phyloP scores from a whole-genome alignment of 2,113 vertebrate species.

The Crotalus tigris region DNA sequence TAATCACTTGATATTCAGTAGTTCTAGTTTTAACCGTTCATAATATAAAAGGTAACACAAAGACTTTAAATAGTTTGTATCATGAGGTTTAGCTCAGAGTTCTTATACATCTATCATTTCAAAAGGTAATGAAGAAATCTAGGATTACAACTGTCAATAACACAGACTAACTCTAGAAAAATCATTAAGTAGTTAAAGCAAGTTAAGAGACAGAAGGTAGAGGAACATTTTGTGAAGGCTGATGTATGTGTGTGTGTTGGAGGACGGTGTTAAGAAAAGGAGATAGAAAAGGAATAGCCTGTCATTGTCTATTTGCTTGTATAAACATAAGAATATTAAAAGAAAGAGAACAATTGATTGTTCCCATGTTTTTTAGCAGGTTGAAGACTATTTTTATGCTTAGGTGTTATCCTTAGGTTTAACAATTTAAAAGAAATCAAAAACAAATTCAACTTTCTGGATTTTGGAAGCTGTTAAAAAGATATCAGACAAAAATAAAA shows the following conservation, averaged over 20 bases:
- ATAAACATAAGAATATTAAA: neutral
- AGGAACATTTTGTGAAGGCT: neutral
- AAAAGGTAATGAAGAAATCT: neutral
- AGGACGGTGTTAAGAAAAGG: neutral
- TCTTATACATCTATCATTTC: neutral
- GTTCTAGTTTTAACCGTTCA: neutral
- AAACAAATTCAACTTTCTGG: neutral
- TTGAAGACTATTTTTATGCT: neutral
- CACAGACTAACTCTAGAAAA: neutral
- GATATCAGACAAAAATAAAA: neutral
- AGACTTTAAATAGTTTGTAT: too few relatives aligned
- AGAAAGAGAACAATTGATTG: neutral
- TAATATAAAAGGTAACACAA: neutral
- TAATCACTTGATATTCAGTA: neutral
- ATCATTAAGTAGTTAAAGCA: neutral
- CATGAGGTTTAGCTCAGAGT: neutral
- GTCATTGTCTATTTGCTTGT: neutral
- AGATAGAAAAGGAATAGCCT: neutral
- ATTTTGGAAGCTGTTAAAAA: neutral
- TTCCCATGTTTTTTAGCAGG: neutral
- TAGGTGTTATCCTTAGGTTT: neutral
- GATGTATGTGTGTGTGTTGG: neutral
- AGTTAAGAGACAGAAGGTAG: neutral
- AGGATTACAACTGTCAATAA: neutral
- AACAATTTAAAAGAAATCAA: neutral